These are phyloP conservation scores for Thereuonema tuberculata DNA, from an alignment of 1,140 invertebrate species.

Conservation along the genomic window DNA sequence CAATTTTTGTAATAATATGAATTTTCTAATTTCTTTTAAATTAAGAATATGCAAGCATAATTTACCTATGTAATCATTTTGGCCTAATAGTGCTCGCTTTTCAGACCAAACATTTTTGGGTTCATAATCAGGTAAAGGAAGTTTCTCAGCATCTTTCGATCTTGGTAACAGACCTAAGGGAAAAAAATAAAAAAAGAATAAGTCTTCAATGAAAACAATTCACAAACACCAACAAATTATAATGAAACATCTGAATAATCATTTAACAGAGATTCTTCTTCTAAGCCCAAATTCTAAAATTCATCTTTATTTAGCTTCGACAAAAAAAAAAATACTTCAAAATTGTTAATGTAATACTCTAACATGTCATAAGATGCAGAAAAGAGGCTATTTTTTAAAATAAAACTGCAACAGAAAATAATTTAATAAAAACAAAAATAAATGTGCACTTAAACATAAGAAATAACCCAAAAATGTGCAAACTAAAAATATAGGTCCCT, in stretches of 20 bases:
- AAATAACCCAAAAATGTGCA: no score
- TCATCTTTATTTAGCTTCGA: not conserved
- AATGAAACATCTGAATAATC: no score
- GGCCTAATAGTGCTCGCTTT: not conserved
- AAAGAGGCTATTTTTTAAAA: no score
- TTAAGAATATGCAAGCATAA: not conserved
- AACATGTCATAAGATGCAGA: no score
- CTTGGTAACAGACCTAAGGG: not conserved
- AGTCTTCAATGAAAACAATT: no score
- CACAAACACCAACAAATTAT: no score
- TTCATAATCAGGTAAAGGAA: not conserved
- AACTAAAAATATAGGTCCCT: no score
- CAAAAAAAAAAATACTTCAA: not conserved
- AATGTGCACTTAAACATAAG: no score
- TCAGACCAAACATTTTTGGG: not conserved
- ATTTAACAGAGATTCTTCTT: not conserved
- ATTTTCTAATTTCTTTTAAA: not conserved
- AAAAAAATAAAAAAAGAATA: not conserved
- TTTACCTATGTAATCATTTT: constrained; percentile 1
- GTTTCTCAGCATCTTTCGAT: not conserved
- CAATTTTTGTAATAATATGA: not conserved
- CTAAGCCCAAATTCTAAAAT: not conserved
- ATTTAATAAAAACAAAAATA: no score
- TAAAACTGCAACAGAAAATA: no score
- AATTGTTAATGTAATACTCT: no score